Conservation (phyloP, 2,888 invertebrate species). For the Fissipunctia ypsillon region DNA sequence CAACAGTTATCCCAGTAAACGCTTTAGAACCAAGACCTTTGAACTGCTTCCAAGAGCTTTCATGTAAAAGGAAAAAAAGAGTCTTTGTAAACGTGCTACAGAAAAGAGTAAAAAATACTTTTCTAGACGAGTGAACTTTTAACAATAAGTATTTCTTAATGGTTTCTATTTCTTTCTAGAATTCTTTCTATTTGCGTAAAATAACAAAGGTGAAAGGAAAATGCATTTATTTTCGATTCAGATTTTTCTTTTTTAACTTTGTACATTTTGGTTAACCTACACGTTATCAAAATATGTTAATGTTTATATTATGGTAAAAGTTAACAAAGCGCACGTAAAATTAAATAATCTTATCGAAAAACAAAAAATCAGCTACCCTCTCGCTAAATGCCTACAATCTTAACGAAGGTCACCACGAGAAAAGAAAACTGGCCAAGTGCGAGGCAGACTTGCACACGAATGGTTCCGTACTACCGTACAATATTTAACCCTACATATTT, state of each 20-base stretch:
- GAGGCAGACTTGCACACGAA: too few species aligned
- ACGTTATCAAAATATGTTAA: too few species aligned
- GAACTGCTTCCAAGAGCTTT: constrained; percentile 16
- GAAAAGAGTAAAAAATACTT: constrained; percentile 1
- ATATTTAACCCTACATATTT: too few species aligned
- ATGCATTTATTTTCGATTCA: not conserved
- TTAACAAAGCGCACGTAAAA: too few species aligned
- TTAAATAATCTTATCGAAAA: not conserved
- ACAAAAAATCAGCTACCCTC: not conserved
- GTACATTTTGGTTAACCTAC: too few species aligned
- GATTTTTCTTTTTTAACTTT: not conserved
- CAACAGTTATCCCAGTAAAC: not conserved
- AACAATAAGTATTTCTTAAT: constrained; percentile 22
- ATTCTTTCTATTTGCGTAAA: constrained; percentile 7
- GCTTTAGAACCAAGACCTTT: not conserved
- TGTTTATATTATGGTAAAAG: too few species aligned
- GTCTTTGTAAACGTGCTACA: not conserved
- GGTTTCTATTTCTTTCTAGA: constrained; percentile 2
- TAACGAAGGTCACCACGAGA: too few species aligned
- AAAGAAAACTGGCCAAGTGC: too few species aligned
- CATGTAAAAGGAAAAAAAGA: not conserved
- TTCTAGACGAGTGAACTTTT: constrained; percentile 19
- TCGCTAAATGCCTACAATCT: not conserved
- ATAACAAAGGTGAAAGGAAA: not conserved
- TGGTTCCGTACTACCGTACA: too few species aligned